A percentile compares a stretch with the other conserved stretches of the same genome.
These are phyloP conservation scores for Piaya cayana DNA, from an alignment of 2,113 vertebrate species.

Conservation along the genomic window DNA sequence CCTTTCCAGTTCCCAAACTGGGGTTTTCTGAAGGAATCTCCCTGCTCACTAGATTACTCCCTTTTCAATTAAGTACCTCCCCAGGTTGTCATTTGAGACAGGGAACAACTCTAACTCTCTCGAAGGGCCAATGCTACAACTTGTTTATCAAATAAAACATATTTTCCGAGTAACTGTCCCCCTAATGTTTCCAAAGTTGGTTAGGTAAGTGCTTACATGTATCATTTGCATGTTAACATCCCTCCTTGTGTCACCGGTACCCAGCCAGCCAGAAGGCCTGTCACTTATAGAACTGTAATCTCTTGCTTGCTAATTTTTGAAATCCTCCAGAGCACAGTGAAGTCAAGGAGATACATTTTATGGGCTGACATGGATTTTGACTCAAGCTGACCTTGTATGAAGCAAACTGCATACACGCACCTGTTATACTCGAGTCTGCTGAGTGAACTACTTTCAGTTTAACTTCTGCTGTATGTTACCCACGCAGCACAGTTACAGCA, in stretches of 20 bases:
- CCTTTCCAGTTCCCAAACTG: neutral
- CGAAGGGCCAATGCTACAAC: neutral
- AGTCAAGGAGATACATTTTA: neutral
- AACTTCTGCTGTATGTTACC: neutral
- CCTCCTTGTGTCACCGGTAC: neutral
- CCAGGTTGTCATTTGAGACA: neutral
- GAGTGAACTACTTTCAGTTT: neutral
- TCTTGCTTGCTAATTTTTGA: neutral
- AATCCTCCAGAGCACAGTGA: neutral
- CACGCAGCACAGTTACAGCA: neutral
- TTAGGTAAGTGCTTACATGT: neutral
- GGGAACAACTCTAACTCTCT: neutral
- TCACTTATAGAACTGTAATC: fast-evolving
- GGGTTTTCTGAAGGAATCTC: neutral
- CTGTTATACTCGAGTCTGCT: neutral
- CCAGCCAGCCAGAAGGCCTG: neutral
- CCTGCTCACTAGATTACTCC: neutral
- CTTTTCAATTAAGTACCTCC: neutral
- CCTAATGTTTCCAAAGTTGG: neutral
- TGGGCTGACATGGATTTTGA: neutral
- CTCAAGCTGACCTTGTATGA: neutral
- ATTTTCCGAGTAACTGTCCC: neutral
- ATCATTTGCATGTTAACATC: neutral
- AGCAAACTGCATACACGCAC: neutral
- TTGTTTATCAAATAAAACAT: neutral